Conservation (phyloP, 2,113 vertebrate genomes). For the Corvus cornix region DNA sequence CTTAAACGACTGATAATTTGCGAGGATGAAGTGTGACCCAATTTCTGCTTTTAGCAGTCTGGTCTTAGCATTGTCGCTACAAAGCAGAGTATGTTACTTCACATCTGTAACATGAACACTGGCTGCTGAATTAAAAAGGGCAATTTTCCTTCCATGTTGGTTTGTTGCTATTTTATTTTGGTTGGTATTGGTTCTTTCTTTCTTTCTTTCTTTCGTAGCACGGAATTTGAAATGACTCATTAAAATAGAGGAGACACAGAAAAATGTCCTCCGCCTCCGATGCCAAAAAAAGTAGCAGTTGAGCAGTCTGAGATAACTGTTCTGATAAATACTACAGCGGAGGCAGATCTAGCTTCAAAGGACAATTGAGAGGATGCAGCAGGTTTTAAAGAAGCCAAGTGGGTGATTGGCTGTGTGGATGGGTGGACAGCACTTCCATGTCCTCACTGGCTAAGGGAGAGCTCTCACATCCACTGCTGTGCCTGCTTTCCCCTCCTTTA, state of each 20-base stretch:
- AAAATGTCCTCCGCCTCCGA: not conserved
- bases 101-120: not conserved
- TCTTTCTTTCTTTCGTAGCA: not conserved
- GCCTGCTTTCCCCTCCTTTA: not conserved
- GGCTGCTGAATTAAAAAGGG: not conserved
- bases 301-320: not conserved
- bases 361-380: not conserved
- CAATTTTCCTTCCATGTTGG: not conserved
- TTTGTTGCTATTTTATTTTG: not conserved
- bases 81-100: not conserved
- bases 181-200: not conserved
- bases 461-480: not conserved
- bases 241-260: not conserved
- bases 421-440: not conserved
- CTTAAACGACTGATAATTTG: not conserved
- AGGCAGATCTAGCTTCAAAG: not conserved
- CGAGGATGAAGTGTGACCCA: not conserved
- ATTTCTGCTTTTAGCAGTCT: not conserved
- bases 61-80: not conserved
- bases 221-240: not conserved
- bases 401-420: not conserved
- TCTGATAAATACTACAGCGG: not conserved
- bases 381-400: not conserved
- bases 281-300: not conserved
- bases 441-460: not conserved